These are phyloP conservation scores for Thera britannica DNA, from an alignment of 2,888 invertebrate species.

Conservation along the genomic window DNA sequence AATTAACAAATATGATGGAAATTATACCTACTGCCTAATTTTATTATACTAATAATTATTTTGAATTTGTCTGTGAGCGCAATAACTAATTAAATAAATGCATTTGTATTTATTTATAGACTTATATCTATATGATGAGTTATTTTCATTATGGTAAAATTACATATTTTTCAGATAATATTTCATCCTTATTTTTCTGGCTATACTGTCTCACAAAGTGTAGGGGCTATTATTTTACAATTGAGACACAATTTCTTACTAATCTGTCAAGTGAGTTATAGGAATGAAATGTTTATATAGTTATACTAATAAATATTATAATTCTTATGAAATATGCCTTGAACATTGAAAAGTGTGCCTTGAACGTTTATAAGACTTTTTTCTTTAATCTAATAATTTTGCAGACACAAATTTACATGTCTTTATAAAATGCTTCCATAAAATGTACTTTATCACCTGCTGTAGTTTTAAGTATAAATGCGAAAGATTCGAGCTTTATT, in stretches of 20 bases:
- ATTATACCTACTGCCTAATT: too few species aligned
- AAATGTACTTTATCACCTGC: constrained; percentile 49
- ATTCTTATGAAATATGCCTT: constrained; percentile 2
- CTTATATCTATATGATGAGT: constrained; percentile 22
- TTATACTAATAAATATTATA: background rate
- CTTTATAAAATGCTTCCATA: constrained; percentile 48
- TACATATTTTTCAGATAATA: constrained; percentile 4
- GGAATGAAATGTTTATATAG: background rate
- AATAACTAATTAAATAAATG: constrained; percentile 12
- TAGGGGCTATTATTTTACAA: too few species aligned
- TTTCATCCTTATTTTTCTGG: background rate
- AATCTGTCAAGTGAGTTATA: background rate
- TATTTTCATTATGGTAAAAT: constrained; percentile 9
- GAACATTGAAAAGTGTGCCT: background rate
- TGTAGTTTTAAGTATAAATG: constrained; percentile 45
- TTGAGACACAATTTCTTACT: background rate
- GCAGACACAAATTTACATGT: background rate
- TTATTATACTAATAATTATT: too few species aligned
- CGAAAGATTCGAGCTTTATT: constrained; percentile 48
- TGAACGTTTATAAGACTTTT: background rate
- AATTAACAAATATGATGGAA: too few species aligned
- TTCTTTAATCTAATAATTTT: background rate
- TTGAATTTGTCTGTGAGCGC: constrained; percentile 3
- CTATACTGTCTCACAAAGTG: too few species aligned
- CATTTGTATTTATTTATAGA: constrained; percentile 14